phyloP scores from a whole-genome alignment of 1,140 invertebrate genomes.

The Pseudachorutes palmiensis region DNA sequence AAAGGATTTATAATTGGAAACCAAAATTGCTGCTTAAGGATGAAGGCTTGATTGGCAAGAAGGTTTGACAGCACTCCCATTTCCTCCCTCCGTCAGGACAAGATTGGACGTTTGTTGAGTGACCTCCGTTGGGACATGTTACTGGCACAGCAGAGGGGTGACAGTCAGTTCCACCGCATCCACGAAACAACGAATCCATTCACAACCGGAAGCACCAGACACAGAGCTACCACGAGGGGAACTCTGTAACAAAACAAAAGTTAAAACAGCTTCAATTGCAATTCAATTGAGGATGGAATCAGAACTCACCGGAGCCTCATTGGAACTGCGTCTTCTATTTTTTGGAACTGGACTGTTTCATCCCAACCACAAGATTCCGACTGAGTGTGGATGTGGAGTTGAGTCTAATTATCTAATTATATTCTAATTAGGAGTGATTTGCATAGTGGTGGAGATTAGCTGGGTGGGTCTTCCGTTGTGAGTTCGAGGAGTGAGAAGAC shows the following conservation, averaged over 20 bases:
- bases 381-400: no score
- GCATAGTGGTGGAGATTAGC: no score
- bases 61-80: slow-evolving; percentile 7
- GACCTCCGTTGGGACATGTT: background rate
- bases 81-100: background rate
- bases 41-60: background rate
- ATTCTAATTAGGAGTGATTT: no score
- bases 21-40: background rate
- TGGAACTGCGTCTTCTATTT: no score
- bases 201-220: background rate
- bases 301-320: no score
- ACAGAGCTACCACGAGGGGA: background rate
- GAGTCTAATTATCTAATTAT: no score
- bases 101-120: background rate
- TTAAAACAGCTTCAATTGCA: no score
- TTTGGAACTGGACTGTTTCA: no score
- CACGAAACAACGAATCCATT: background rate
- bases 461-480: no score
- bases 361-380: no score
- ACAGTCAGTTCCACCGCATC: slow-evolving; percentile 9
- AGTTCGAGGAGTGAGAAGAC: background rate
- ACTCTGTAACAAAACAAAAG: no score
- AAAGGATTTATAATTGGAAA: background rate
- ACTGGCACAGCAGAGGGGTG: background rate
- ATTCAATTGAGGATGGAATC: no score